Conservation (phyloP, 2,113 vertebrate genomes). For the Machaerirhynchus nigripectus region DNA sequence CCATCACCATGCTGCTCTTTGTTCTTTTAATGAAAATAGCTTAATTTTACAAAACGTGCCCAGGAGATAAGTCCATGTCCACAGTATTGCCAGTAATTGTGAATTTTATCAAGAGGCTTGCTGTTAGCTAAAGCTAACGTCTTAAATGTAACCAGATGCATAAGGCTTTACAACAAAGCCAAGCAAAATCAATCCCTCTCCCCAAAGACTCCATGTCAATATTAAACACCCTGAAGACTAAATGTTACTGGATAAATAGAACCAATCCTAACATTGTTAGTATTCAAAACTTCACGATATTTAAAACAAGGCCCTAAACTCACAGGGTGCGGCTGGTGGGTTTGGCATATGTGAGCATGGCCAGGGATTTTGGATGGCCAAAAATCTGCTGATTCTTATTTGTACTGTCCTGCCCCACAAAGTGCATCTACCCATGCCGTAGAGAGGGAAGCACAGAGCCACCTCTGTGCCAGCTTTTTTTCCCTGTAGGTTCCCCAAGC, state of each 20-base stretch:
- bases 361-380: background rate
- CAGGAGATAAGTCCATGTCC: conserved; percentile 24
- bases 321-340: background rate
- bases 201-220: background rate
- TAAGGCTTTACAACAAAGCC: conserved; percentile 29
- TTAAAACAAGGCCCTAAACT: background rate
- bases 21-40: conserved; percentile 55
- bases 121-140: conserved; percentile 2
- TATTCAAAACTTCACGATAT: background rate
- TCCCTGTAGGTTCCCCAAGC: background rate
- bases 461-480: background rate
- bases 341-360: background rate
- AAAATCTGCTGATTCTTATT: background rate
- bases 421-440: accelerated
- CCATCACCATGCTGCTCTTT: conserved; percentile 20
- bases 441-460: background rate
- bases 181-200: conserved; percentile 16
- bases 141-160: conserved; percentile 40
- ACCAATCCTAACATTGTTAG: background rate
- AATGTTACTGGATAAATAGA: conserved; percentile 1
- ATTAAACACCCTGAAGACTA: conserved; percentile 31
- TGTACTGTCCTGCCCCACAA: background rate
- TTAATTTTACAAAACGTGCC: conserved; percentile 46
- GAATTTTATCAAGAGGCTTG: conserved; percentile 36
- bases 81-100: background rate